Evolutionary conservation across 2,888 invertebrate genomes (phyloP).

Genomic region (Phlogophora meticulosa): DNA sequence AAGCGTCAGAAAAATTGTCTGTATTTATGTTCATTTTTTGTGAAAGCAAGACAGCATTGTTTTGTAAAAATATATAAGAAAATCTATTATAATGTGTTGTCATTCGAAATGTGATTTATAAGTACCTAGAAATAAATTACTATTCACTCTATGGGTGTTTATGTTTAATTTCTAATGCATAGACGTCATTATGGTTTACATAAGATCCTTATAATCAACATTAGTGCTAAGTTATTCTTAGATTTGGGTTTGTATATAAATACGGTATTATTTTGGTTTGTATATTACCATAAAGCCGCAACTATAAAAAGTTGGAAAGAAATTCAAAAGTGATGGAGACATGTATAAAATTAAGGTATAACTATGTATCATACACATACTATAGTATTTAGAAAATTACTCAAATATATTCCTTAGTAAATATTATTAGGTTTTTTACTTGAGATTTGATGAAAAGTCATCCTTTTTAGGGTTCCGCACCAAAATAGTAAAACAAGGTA

Average conservation of each 20-base stretch:
- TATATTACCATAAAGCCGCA: conserved; percentile 64
- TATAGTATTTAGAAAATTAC: conserved; percentile 78
- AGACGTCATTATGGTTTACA: conserved; percentile 44
- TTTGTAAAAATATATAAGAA: conserved; percentile 32
- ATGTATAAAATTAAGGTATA: conserved; percentile 78
- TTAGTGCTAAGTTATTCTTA: conserved; percentile 60
- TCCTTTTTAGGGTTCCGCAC: not conserved
- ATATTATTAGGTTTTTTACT: conserved; percentile 63
- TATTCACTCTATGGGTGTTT: conserved; percentile 42
- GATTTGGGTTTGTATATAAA: conserved; percentile 72
- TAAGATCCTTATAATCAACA: conserved; percentile 52
- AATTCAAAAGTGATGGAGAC: conserved; percentile 72
- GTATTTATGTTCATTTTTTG: conserved; percentile 37
- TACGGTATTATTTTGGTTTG: conserved; percentile 66
- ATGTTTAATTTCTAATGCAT: conserved; percentile 40
- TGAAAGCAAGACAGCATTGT: conserved; percentile 25
- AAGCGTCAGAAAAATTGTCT: conserved; percentile 35
- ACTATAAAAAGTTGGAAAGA: conserved; percentile 59
- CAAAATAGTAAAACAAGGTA: too few relatives aligned
- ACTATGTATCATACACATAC: conserved; percentile 82
- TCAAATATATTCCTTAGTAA: conserved; percentile 84
- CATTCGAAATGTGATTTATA: conserved; percentile 53
- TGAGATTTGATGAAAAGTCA: not conserved
- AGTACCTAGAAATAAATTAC: conserved; percentile 50
- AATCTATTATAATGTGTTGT: conserved; percentile 44